Conservation (phyloP, 1,140 invertebrate species). For the Ericerus pela region DNA sequence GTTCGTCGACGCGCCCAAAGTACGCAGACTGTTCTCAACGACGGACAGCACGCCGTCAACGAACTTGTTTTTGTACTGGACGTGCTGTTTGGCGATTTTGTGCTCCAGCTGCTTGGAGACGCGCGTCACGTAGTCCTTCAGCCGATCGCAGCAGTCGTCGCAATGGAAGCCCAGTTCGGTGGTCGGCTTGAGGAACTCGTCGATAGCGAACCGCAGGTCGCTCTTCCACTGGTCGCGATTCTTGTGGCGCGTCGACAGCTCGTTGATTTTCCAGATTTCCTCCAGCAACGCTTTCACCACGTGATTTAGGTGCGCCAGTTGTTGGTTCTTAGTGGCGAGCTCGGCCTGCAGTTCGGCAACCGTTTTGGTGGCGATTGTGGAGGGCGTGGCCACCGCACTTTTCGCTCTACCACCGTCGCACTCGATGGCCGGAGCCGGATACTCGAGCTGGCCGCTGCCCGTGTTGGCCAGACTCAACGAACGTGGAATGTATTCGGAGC, state of each 20-base stretch:
- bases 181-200: neutral
- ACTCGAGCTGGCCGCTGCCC: neutral
- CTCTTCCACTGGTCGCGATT: neutral
- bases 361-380: neutral
- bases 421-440: neutral
- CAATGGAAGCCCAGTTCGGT: neutral
- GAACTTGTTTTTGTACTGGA: neutral
- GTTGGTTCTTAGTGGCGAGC: neutral
- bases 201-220: neutral
- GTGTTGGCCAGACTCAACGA: neutral
- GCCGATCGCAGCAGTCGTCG: neutral
- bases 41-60: neutral
- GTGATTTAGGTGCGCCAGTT: neutral
- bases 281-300: neutral
- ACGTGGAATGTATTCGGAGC: neutral
- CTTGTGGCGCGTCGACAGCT: neutral
- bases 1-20: neutral
- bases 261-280: neutral
- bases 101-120: neutral
- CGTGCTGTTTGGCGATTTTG: slow-evolving; percentile 3
- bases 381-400: too few species aligned
- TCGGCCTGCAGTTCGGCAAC: neutral
- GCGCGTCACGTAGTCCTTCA: neutral
- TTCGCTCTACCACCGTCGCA: too few species aligned
- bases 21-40: neutral